Base-by-base conservation (phyloP, 2,888 invertebrate genomes). In the Germaria angustata region DNA sequence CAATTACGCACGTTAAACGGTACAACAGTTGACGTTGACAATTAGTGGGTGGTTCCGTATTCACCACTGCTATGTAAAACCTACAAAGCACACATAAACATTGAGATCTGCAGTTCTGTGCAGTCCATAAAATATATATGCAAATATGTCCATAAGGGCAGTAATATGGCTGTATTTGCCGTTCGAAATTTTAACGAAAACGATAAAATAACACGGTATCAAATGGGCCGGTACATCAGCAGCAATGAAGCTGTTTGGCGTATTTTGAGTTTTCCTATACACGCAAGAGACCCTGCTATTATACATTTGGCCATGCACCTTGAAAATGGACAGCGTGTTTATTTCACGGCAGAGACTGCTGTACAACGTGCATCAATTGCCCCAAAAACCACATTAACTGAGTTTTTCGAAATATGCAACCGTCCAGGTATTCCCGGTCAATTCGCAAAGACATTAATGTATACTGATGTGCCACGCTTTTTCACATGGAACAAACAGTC, bases 71-170 rank as follows among this genome's bases (percentile, higher is more conserved):
- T 36, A 13, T 2, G 3, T 11, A 2, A 13, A 13, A 36, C 2
- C 36, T 13, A 36, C 4, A 13, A 13, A 6, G 57, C 57, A 11
- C 7, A 34, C 32, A 1, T 8, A 34, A 34, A 34, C 32, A 6
- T 6, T 6, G 8, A 34, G 32, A 34, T 34, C 32, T 1, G 8
- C 7, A 34, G 32, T 8, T 8, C 6, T 34, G 17, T 44, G 15
- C 15, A 44, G 17, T 44, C 17, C 17, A 44, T 44, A 69, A 78
- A 65, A 34, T 63, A 17, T 51, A 87, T 91, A 80, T 90, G 89
- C 84, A 90, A 91, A 85, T 92, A 92, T 86, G 88, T 92, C 24
- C 90, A 86, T 66, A 91, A 91, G 88, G 90, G 90, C 32, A 88
- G 88, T 80, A 89, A 90, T 81, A 88, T 88, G 88, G 84, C 81